Evolutionary conservation across 92 coral and sea anemone species (phyloP).

Genomic region (Ricordea florida): DNA sequence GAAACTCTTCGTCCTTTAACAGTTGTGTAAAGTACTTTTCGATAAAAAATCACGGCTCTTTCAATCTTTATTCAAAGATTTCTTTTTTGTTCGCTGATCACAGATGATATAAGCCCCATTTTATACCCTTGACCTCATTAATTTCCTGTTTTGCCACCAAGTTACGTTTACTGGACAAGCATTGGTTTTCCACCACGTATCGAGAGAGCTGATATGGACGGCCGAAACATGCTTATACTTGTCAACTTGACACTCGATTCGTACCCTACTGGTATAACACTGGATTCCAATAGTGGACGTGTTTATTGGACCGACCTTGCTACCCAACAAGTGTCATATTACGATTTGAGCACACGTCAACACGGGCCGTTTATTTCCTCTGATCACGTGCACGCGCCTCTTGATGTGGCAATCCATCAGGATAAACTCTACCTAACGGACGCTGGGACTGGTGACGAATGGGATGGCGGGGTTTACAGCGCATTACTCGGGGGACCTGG

Average conservation of each 20-base stretch:
- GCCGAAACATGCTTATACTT: constrained; percentile 5
- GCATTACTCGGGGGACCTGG: constrained; percentile 5
- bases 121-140: neutral
- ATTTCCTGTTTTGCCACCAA: neutral
- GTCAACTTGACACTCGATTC: constrained; percentile 6
- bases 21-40: too few relatives aligned
- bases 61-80: too few relatives aligned
- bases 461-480: constrained; percentile 35
- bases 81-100: too few relatives aligned
- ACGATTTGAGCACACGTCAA: constrained; percentile 53
- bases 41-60: too few relatives aligned
- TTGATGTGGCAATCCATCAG: constrained; percentile 61
- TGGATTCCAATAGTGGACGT: constrained; percentile 48
- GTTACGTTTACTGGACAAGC: constrained; percentile 67
- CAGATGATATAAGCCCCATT: too few relatives aligned
- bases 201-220: constrained; percentile 63
- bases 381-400: constrained; percentile 24
- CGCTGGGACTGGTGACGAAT: neutral
- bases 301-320: constrained; percentile 65
- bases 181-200: constrained; percentile 30
- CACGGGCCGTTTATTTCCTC: constrained; percentile 14
- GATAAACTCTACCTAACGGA: constrained; percentile 70
- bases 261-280: constrained; percentile 56
- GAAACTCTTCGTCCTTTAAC: too few relatives aligned
- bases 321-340: constrained; percentile 40